Conservation (phyloP, 2,113 vertebrate genomes). For the Mugil cephalus region DNA sequence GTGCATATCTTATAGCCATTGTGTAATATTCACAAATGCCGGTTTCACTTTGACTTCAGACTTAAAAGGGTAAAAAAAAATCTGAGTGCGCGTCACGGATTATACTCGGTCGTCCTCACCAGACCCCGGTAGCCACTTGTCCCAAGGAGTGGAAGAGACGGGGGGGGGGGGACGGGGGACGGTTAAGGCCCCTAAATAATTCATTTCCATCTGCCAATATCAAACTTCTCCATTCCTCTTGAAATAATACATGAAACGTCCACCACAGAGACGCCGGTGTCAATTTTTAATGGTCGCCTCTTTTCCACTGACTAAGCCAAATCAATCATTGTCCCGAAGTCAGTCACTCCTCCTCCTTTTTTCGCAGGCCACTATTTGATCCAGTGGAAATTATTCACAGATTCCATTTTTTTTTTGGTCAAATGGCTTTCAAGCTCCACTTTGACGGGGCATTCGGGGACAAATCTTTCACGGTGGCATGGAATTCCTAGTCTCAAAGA, state of each 20-base stretch:
- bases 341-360: conserved; percentile 4
- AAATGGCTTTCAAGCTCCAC: conserved; percentile 33
- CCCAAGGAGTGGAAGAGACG: not conserved
- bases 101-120: conserved; percentile 4
- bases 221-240: conserved; percentile 65
- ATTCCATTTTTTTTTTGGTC: conserved; percentile 30
- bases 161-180: conserved; percentile 13
- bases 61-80: too few species aligned
- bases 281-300: conserved; percentile 62
- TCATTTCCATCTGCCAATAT: conserved; percentile 46
- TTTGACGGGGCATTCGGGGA: conserved; percentile 44
- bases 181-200: conserved; percentile 60
- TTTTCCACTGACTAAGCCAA: conserved; percentile 29
- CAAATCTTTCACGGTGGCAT: conserved; percentile 30
- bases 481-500: conserved; percentile 12
- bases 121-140: conserved; percentile 4
- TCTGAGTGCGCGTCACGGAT: not conserved
- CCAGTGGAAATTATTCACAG: conserved; percentile 36
- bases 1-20: not conserved
- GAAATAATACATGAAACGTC: conserved; percentile 69
- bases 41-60: not conserved
- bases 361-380: conserved; percentile 29
- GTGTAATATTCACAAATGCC: conserved; percentile 29
- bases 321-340: conserved; percentile 60
- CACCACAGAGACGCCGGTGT: conserved; percentile 55